Evolutionary conservation across 2,797 vertebrate genomes (phyloP).

Genomic region (Spheniscus humboldti): DNA sequence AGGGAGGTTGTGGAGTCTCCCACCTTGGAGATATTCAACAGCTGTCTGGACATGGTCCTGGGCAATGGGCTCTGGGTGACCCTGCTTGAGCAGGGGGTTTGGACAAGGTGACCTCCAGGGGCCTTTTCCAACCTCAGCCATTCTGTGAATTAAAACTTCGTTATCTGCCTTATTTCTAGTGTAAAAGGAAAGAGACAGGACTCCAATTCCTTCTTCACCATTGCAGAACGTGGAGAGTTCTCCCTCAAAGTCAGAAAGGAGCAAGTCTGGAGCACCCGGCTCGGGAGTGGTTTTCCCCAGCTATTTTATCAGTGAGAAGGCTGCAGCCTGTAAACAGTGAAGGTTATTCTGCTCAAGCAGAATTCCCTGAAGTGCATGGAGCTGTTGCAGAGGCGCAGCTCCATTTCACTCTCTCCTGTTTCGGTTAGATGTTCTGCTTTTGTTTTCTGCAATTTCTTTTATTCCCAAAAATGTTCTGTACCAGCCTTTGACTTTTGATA

Average conservation of each 20-base stretch:
- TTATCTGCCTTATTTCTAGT: background rate
- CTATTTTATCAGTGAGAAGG: rapidly evolving
- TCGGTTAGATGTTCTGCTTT: background rate
- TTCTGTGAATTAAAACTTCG: rapidly evolving
- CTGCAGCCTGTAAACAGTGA: background rate
- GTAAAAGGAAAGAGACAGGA: background rate
- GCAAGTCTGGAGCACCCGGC: background rate
- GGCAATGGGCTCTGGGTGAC: background rate
- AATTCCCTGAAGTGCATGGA: background rate
- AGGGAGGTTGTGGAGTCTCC: background rate
- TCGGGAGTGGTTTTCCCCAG: too few species aligned
- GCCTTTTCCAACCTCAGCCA: too few species aligned
- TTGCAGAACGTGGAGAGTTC: background rate
- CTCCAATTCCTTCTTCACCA: rapidly evolving
- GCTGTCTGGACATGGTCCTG: rapidly evolving
- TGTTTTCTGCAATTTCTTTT: background rate
- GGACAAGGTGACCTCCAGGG: background rate
- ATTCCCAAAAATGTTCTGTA: background rate
- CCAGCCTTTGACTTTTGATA: background rate
- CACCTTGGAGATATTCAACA: rapidly evolving
- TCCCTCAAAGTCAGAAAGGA: background rate
- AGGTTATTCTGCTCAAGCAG: background rate
- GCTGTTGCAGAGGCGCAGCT: background rate
- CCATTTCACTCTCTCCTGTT: background rate
- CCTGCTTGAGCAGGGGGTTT: too few species aligned